Base-by-base conservation (phyloP, 2,888 invertebrate genomes). In the Lepidochrysops patricia region DNA sequence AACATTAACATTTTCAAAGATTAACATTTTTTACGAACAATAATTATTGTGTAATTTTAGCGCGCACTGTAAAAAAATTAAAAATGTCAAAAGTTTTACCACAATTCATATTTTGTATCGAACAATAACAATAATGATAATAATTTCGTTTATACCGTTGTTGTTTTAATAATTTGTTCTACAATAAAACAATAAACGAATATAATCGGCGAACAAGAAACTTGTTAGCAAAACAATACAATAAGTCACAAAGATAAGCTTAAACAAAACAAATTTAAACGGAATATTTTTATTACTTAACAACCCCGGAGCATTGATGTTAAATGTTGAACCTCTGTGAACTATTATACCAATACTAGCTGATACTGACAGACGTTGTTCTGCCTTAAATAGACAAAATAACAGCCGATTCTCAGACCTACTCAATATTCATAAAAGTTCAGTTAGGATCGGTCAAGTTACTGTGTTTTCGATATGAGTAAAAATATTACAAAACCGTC, bases 161-260 rank as follows among this genome's bases (percentile, higher is more conserved):
- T 5, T 1, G 4, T 19, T 12, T 4, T 32, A 19, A 23, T 32
- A 54, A 54, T 29, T 26, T 26, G 26, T 50, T n/a, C 6, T 26
- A 2, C 26, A 26, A 5, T 29, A 54, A 54, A 54, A 54, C 32
- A 54, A 58, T 29, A 58, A 48, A 58, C 12, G 23, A 49, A 49
- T 32, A 12, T 32, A 12, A 49, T 29, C 13, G 25, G 27, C 13
- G 15, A 7, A 54, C 56, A 32, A 62, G 75, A 77, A 79, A 75
- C 76, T 75, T 78, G 79, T 83, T 80, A 79, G 77, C 72, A 54
- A 71, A 83, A 82, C 79, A 75, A 80, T 79, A 82, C 86, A 85
- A 85, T 86, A 85, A 86, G 85, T 84, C 77, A 74, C 67, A 68
- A 66, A 63, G 66, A 71, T 72, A 71, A 67, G 68, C 61, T 67